Percentiles rank a stretch among this genome's conserved stretches.
These are phyloP conservation scores for Tauraco erythrolophus DNA, from an alignment of 2,113 vertebrate genomes.

Conservation along the genomic window DNA sequence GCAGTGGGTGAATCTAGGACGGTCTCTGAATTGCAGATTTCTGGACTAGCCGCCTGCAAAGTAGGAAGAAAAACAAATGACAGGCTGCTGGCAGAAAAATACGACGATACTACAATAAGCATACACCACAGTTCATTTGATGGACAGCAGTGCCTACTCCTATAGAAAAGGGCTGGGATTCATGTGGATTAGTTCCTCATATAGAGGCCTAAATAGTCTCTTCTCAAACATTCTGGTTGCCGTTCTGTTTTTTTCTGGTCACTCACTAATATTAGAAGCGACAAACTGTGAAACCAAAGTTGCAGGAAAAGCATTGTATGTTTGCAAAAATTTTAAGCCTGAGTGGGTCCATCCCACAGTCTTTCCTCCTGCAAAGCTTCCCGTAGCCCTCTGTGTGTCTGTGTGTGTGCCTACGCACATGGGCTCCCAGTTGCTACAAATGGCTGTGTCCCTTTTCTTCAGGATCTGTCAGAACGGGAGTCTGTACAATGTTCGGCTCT, in stretches of 20 bases:
- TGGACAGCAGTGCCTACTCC: constrained; percentile 1
- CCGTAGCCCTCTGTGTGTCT: not conserved
- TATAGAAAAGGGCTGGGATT: not conserved
- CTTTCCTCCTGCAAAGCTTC: not conserved
- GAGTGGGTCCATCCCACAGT: not conserved
- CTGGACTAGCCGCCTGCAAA: not conserved
- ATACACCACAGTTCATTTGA: not conserved
- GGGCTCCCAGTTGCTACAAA: not conserved
- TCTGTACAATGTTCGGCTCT: constrained; percentile 49
- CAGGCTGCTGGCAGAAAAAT: constrained; percentile 29
- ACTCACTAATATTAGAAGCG: not conserved
- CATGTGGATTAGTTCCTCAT: not conserved
- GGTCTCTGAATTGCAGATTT: constrained; percentile 40
- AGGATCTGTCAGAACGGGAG: not conserved
- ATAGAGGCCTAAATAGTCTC: not conserved
- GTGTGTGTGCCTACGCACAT: not conserved
- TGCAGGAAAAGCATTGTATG: not conserved
- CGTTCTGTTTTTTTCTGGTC: constrained; percentile 22
- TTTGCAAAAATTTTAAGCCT: not conserved
- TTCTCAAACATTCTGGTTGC: not conserved
- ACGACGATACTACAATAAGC: not conserved
- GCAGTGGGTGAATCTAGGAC: constrained; percentile 24
- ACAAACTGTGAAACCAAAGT: constrained; percentile 13
- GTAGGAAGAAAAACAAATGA: constrained; percentile 33
- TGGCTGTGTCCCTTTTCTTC: not conserved